A percentile compares a stretch with the other conserved stretches of the same genome.
phyloP scores from a whole-genome alignment of 2,888 invertebrate genomes.

The Drosophila robusta region DNA sequence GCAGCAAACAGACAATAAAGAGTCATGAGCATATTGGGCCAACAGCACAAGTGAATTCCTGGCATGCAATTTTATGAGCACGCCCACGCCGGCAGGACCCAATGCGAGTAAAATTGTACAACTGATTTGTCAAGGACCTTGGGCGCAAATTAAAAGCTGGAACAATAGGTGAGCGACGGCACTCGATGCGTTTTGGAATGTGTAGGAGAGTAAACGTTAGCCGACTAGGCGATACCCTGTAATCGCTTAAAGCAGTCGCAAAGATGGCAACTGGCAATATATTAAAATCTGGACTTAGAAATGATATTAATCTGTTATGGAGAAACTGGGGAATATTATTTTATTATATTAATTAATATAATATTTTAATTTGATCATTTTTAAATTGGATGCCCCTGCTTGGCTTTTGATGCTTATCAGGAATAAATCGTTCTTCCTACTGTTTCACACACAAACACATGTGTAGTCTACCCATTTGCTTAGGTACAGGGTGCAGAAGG shows the following conservation, averaged over 20 bases:
- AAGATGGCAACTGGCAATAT: no score
- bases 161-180: slow-evolving; percentile 69
- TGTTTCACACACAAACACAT: no score
- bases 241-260: no score
- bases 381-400: no score
- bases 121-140: slow-evolving; percentile 71
- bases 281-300: no score
- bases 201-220: neutral
- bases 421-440: no score
- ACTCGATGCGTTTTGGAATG: slow-evolving; percentile 61
- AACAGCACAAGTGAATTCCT: slow-evolving; percentile 28
- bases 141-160: slow-evolving; percentile 75
- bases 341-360: no score
- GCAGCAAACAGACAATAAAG: slow-evolving; percentile 47
- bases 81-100: slow-evolving; percentile 13
- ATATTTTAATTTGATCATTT: no score
- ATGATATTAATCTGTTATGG: no score
- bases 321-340: no score
- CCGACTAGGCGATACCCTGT: neutral
- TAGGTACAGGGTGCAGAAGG: slow-evolving; percentile 3
- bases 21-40: slow-evolving; percentile 52
- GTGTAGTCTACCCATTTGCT: no score
- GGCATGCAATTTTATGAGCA: slow-evolving; percentile 76
- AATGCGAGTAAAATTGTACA: slow-evolving; percentile 35
- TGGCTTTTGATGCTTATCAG: no score